Conservation (phyloP, 2,113 vertebrate genomes). For the Pelodiscus sinensis region DNA sequence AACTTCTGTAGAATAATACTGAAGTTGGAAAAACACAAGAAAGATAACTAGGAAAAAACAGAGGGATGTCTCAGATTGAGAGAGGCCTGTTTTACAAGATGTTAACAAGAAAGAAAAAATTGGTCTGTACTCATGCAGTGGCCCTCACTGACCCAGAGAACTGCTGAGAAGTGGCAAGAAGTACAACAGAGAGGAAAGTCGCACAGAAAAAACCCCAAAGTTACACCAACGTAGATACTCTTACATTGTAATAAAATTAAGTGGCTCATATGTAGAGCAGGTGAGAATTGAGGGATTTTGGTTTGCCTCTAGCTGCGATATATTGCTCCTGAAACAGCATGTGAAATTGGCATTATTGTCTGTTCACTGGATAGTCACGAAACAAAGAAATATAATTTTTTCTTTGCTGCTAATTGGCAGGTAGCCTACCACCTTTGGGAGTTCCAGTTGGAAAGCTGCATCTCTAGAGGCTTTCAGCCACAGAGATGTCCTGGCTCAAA, state of each 20-base stretch:
- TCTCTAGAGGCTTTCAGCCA: too few relatives aligned
- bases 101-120: background rate
- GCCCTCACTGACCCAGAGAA: background rate
- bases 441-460: too few relatives aligned
- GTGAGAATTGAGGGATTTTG: too few relatives aligned
- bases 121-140: background rate
- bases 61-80: background rate
- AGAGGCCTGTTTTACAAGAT: background rate
- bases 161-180: background rate
- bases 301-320: too few relatives aligned
- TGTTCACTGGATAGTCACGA: too few relatives aligned
- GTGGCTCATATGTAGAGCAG: too few relatives aligned
- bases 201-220: background rate
- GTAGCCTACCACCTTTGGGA: too few relatives aligned
- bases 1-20: background rate
- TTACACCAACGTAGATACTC: background rate
- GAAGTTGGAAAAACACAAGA: background rate
- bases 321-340: too few relatives aligned
- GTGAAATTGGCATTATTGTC: too few relatives aligned
- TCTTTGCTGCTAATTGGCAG: too few relatives aligned
- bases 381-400: too few relatives aligned
- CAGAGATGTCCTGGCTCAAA: background rate
- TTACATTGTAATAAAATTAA: background rate
- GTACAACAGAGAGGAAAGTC: background rate
- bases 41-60: background rate